phyloP scores from a whole-genome alignment of 2,888 invertebrate species.

The Dryadula phaetusa region DNA sequence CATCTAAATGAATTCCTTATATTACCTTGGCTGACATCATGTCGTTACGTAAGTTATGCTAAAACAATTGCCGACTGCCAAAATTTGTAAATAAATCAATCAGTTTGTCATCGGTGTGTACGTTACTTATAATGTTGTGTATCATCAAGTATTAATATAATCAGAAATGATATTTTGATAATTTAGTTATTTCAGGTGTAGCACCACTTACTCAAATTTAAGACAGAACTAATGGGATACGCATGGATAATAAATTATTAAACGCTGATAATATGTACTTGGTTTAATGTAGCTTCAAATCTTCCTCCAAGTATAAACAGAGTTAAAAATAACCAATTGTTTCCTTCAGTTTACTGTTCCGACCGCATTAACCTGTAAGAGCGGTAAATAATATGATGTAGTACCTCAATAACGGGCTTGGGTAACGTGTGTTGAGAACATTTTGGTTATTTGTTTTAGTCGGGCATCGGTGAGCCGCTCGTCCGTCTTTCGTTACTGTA shows the following conservation, averaged over 20 bases:
- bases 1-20: constrained; percentile 63
- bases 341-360: constrained; percentile 68
- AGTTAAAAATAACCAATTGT: constrained; percentile 72
- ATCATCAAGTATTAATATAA: constrained; percentile 48
- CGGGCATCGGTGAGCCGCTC: constrained; percentile 62
- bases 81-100: constrained; percentile 63
- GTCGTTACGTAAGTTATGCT: constrained; percentile 62
- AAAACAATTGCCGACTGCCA: constrained; percentile 62
- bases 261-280: constrained; percentile 43
- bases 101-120: constrained; percentile 58
- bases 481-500: constrained; percentile 70
- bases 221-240: constrained; percentile 8
- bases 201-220: constrained; percentile 4
- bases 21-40: constrained; percentile 65
- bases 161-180: constrained; percentile 30
- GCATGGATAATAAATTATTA: constrained; percentile 28
- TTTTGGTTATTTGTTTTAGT: constrained; percentile 79
- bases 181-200: constrained; percentile 19
- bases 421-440: constrained; percentile 70
- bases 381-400: constrained; percentile 81
- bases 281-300: constrained; percentile 49
- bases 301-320: constrained; percentile 60
- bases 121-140: constrained; percentile 47
- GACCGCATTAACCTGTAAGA: constrained; percentile 73
- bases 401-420: constrained; percentile 72